A percentile compares a stretch with the other conserved stretches of the same genome.
phyloP scores from a whole-genome alignment of 2,888 invertebrate species.

The Pollenia angustigena region DNA sequence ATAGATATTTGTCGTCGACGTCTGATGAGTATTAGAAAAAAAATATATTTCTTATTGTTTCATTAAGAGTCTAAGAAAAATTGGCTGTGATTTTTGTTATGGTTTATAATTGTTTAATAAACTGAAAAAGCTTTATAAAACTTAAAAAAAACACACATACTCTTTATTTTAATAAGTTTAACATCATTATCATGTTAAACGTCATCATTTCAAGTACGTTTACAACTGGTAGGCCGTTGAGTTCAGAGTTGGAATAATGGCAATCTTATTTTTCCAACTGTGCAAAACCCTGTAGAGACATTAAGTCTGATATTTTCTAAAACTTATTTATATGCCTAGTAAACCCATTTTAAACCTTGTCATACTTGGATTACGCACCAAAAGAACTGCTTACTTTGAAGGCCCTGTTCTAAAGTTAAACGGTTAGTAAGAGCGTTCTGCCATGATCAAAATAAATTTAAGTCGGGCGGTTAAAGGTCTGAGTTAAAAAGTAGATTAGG shows the following conservation, averaged over 20 bases:
- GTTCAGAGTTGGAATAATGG: not conserved
- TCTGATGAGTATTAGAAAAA: not conserved
- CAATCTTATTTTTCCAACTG: too few species aligned
- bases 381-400: too few species aligned
- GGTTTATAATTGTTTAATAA: slow-evolving; percentile 7
- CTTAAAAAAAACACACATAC: not conserved
- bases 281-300: too few species aligned
- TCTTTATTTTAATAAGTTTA: not conserved
- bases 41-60: not conserved
- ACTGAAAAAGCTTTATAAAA: slow-evolving; percentile 40
- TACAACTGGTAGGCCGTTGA: not conserved
- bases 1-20: not conserved
- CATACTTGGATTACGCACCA: too few species aligned
- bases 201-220: slow-evolving; percentile 20
- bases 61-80: not conserved
- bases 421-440: too few species aligned
- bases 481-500: too few species aligned
- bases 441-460: too few species aligned
- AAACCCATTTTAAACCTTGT: not conserved
- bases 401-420: too few species aligned
- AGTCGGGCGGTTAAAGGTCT: too few species aligned
- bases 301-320: too few species aligned
- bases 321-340: too few species aligned
- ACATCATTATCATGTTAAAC: slow-evolving; percentile 12
- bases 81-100: slow-evolving; percentile 8